phyloP scores from a whole-genome alignment of 1,140 invertebrate genomes.

The Dreissena rostriformis region DNA sequence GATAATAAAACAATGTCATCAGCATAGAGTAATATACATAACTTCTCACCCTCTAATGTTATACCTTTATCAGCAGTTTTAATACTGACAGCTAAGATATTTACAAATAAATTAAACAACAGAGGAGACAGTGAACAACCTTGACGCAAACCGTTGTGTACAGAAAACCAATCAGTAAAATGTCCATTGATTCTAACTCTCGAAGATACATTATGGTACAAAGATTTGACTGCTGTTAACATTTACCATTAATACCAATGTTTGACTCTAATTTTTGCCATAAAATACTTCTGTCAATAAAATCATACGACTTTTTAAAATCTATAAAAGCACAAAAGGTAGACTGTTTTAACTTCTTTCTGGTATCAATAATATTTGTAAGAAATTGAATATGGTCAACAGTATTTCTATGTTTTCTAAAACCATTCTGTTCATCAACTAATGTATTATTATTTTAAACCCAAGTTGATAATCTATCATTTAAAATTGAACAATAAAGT shows the following conservation, averaged over 20 bases:
- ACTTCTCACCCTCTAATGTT: neutral
- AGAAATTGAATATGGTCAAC: constrained; percentile 40
- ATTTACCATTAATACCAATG: constrained; percentile 40
- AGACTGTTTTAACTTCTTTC: constrained; percentile 12
- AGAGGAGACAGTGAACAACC: neutral
- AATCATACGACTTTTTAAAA: constrained; percentile 25
- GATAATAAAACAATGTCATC: constrained; percentile 9
- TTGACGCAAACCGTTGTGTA: neutral
- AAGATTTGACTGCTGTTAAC: constrained; percentile 42
- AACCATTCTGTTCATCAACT: constrained; percentile 52
- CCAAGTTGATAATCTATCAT: constrained; percentile 23
- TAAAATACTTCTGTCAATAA: constrained; percentile 12
- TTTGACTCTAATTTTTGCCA: neutral
- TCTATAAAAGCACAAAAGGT: constrained; percentile 47
- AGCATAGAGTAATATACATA: constrained; percentile 18
- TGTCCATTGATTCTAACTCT: constrained; percentile 20
- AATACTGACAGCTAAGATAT: constrained; percentile 1
- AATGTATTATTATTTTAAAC: constrained; percentile 4
- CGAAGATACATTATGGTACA: constrained; percentile 6
- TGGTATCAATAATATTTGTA: constrained; percentile 35
- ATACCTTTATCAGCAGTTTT: constrained; percentile 13
- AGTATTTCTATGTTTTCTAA: constrained; percentile 19
- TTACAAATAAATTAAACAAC: constrained; percentile 17
- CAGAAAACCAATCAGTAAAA: neutral
- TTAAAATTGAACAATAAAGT: constrained; percentile 43